Percentiles rank a stretch among this genome's conserved stretches.
These are phyloP conservation scores for Parnassius apollo DNA, from an alignment of 2,888 invertebrate species.

Conservation along the genomic window DNA sequence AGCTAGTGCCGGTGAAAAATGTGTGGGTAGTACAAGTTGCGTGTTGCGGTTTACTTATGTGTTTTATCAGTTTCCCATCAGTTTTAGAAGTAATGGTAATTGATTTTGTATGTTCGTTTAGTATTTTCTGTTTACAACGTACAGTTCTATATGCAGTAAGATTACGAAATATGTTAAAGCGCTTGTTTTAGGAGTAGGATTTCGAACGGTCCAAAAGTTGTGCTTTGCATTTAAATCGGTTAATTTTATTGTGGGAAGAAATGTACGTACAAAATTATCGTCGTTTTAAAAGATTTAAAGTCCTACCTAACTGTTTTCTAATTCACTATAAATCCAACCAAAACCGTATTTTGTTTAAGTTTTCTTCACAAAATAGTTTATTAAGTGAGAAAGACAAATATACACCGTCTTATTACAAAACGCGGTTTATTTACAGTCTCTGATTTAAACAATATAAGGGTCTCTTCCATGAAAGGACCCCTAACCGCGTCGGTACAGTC, in stretches of 20 bases:
- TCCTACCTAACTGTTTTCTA: constrained; percentile 5
- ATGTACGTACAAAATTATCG: constrained; percentile 1
- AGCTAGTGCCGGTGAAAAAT: constrained; percentile 61
- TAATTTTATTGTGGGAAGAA: constrained; percentile 17
- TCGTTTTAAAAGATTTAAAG: constrained; percentile 11
- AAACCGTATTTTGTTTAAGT: too few species aligned
- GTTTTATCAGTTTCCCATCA: constrained; percentile 56
- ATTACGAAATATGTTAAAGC: too few species aligned
- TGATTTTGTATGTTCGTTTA: constrained; percentile 60
- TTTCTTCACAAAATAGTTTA: too few species aligned
- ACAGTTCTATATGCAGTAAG: constrained; percentile 9
- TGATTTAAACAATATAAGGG: too few species aligned
- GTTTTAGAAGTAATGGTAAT: constrained; percentile 64
- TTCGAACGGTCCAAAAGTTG: constrained; percentile 2
- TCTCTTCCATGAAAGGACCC: too few species aligned
- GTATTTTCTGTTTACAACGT: constrained; percentile 36
- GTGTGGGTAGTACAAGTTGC: constrained; percentile 61
- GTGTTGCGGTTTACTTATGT: constrained; percentile 54
- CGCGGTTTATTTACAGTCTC: too few species aligned
- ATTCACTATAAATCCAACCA: constrained; percentile 1
- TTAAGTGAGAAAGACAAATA: too few species aligned
- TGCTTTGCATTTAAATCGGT: constrained; percentile 24
- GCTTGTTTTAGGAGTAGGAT: constrained; percentile 11
- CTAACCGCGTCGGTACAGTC: too few species aligned
- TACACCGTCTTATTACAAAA: too few species aligned